phyloP scores from a whole-genome alignment of 2,888 invertebrate genomes.

The Antheraea assamensis region DNA sequence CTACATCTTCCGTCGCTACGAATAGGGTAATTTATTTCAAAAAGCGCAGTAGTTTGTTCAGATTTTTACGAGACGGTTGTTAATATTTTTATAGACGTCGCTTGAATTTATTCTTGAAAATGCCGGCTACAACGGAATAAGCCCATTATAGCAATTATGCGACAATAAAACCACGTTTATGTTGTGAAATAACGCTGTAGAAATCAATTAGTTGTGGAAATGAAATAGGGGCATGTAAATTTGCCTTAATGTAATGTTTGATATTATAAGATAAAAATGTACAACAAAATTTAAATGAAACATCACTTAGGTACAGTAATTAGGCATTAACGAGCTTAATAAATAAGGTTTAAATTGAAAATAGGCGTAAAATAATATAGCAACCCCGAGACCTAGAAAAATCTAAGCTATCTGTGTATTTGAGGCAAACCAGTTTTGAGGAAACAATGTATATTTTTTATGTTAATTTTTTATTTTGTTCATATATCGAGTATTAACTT shows the following conservation, averaged over 20 bases:
- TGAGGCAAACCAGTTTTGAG: no score
- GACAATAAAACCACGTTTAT: slow-evolving; percentile 21
- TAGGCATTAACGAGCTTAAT: background rate
- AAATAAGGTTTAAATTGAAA: background rate
- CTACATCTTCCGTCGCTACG: slow-evolving; percentile 60
- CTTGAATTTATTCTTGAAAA: slow-evolving; percentile 43
- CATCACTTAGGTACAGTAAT: background rate
- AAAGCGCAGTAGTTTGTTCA: slow-evolving; percentile 53
- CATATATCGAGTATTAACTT: background rate
- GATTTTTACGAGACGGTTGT: slow-evolving; percentile 41
- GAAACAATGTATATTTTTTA: no score
- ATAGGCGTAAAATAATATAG: background rate
- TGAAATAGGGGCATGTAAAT: slow-evolving; percentile 13
- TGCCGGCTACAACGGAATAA: slow-evolving; percentile 29
- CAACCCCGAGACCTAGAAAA: background rate
- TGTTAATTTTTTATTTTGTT: background rate
- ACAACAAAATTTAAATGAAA: background rate
- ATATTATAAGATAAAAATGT: slow-evolving; percentile 17
- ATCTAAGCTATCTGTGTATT: background rate
- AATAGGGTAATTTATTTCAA: slow-evolving; percentile 67
- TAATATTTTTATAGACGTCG: slow-evolving; percentile 43
- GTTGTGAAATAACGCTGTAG: slow-evolving; percentile 23
- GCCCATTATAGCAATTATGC: slow-evolving; percentile 33
- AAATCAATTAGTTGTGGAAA: slow-evolving; percentile 14
- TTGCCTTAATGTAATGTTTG: slow-evolving; percentile 26